These are phyloP conservation scores for Drosophila tani DNA, from an alignment of 1,140 invertebrate genomes.

Conservation along the genomic window DNA sequence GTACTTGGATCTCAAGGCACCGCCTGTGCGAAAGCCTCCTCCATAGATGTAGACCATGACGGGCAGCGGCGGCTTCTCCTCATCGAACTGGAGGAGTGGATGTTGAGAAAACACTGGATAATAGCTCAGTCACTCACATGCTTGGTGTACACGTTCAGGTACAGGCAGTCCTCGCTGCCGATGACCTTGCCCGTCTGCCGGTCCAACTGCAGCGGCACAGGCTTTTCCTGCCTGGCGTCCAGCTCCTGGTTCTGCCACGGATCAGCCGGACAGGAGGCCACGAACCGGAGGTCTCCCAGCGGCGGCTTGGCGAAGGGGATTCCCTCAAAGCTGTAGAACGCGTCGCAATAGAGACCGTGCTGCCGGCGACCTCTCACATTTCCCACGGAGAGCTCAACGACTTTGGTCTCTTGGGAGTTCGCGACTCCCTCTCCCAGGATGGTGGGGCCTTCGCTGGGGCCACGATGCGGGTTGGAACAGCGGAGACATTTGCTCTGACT, in stretches of 20 bases:
- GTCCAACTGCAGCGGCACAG: conserved; percentile 48
- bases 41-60: conserved; percentile 91
- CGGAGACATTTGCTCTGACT: conserved; percentile 19
- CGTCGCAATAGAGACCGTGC: conserved; percentile 49
- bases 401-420: conserved; percentile 34
- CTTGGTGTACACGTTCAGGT: conserved; percentile 71
- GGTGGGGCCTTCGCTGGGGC: conserved; percentile 1
- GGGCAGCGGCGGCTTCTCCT: conserved; percentile 77
- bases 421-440: background rate
- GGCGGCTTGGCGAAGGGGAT: conserved; percentile 90
- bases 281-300: conserved; percentile 87
- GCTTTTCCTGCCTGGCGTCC: conserved; percentile 70
- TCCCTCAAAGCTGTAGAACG: conserved; percentile 85
- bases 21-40: conserved; percentile 87
- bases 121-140: conserved; percentile 47
- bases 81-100: conserved; percentile 47
- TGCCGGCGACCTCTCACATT: conserved; percentile 58
- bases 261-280: conserved; percentile 86
- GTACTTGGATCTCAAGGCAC: conserved; percentile 82
- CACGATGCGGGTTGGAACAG: conserved; percentile 84
- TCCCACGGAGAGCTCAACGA: conserved; percentile 64
- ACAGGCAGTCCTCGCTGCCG: conserved; percentile 70
- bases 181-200: conserved; percentile 3
- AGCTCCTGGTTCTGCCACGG: conserved; percentile 85
- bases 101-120: background rate